Base-by-base conservation (phyloP, 1,140 invertebrate genomes). In the Drosophila insularis region DNA sequence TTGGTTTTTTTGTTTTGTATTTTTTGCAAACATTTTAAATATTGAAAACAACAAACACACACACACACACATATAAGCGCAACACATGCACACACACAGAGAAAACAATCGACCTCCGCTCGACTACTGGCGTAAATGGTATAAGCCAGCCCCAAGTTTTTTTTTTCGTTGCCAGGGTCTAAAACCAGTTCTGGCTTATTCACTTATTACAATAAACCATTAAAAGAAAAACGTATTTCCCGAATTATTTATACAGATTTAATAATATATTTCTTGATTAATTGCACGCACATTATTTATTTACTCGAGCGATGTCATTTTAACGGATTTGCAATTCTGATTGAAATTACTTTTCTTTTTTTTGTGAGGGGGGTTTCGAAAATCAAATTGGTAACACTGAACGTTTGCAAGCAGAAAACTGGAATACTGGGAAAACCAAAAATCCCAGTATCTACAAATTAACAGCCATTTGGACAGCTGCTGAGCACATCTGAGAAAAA, bases 61-160 rank as follows among this genome's bases (percentile, higher is more conserved):
- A 32, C 54, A 58, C 50, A 23, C 70, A 73, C 23, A 14, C 67
- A 78, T 21, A 55, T 21, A 17, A 46, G 31, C 19, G 68, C 55
- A 74, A 79, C 61, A 35, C 62, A 65, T 54, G 32, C 62, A 65
- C 27, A 61, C 56, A 59, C 64, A 80, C 78, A 64, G 23, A 66
- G 35, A 81, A 72, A 89, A 89, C 84, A 89, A 82, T 89, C 77
- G 84, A 89, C 85, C 85, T 89, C 84, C 81, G 80, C 66, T 80
- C 66, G 77, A 63, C 74, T 71, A 78, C 77, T 80, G 80, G 80
- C 84, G 82, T 87, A 87, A 87, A 89, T 89, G 82, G 84, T 87
- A 87, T 87, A 89, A 87, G 84, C 80, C 84, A 87, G 77, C 86
- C 79, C 73, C 84, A 82, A 75, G 82, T 81, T 84, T 89, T 81